phyloP scores from a whole-genome alignment of 2,113 vertebrate genomes.

The Caretta caretta region DNA sequence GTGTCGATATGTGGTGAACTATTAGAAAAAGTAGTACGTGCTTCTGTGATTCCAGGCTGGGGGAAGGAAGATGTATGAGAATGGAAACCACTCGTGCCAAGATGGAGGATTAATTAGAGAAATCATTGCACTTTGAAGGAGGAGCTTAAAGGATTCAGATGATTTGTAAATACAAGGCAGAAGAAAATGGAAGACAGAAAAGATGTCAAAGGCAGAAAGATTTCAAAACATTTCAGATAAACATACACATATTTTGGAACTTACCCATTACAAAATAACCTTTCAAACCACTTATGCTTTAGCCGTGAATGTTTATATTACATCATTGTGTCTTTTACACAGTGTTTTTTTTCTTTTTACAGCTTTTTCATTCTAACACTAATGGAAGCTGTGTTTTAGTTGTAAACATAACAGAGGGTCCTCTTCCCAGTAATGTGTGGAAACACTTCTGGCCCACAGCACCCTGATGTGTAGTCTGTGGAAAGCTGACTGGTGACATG shows the following conservation, averaged over 20 bases:
- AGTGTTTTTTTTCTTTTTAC: not conserved
- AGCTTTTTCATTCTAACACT: not conserved
- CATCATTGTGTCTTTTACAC: not conserved
- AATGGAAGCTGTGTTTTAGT: not conserved
- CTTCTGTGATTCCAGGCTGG: not conserved
- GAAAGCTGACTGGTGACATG: not conserved
- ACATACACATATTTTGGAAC: not conserved
- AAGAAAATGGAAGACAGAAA: not conserved
- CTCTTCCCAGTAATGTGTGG: not conserved
- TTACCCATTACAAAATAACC: not conserved
- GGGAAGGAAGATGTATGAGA: not conserved
- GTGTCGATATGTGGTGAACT: not conserved
- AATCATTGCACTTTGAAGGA: not conserved
- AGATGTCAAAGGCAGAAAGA: not conserved
- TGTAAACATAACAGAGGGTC: not conserved
- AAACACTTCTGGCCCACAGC: not conserved
- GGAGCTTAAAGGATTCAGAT: not conserved
- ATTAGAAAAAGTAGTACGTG: not conserved
- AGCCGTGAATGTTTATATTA: not conserved
- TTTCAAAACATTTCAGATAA: not conserved
- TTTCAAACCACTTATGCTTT: not conserved
- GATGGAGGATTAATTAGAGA: not conserved
- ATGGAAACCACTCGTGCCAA: not conserved
- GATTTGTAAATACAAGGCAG: not conserved
- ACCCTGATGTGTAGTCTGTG: not conserved